Evolutionary conservation across 2,888 invertebrate species (phyloP).

Genomic region (Drosophila lacicola): DNA sequence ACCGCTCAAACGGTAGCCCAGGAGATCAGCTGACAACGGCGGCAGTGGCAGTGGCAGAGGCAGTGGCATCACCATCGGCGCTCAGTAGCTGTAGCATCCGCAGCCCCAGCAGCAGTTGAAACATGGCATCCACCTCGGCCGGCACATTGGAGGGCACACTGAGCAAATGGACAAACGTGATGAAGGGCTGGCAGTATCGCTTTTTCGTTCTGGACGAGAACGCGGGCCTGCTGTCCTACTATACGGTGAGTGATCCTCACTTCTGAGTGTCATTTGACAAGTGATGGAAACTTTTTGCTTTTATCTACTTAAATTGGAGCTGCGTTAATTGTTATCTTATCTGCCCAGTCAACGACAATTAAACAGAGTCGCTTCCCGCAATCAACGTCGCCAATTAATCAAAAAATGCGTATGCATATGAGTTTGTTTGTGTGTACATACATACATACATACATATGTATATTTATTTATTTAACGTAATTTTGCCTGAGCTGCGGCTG

Average conservation of each 20-base stretch:
- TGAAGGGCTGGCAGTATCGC: constrained; percentile 97
- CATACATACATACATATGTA: not conserved
- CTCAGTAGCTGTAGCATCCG: constrained; percentile 6
- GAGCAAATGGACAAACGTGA: constrained; percentile 85
- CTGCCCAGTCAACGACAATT: constrained; percentile 29
- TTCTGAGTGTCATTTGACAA: constrained; percentile 8
- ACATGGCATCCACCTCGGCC: constrained; percentile 54
- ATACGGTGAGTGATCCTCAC: constrained; percentile 91
- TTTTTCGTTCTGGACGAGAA: constrained; percentile 99
- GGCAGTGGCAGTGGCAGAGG: constrained; percentile 16
- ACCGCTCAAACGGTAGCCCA: constrained; percentile 10
- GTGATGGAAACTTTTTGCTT: constrained; percentile 10
- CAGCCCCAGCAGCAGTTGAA: constrained; percentile 24
- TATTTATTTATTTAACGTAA: constrained; percentile 15
- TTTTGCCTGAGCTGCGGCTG: constrained; percentile 1
- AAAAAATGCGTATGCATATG: constrained; percentile 20
- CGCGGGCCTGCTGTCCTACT: constrained; percentile 97
- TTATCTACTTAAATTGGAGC: constrained; percentile 41
- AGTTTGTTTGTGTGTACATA: not conserved
- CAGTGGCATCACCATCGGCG: constrained; percentile 13
- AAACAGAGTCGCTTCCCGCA: constrained; percentile 11
- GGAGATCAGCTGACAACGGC: constrained; percentile 56
- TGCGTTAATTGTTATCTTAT: constrained; percentile 52
- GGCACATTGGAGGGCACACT: constrained; percentile 84
- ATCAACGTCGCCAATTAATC: constrained; percentile 36